Evolutionary conservation across 2,113 vertebrate genomes (phyloP).

Genomic region (Mungos mungo): DNA sequence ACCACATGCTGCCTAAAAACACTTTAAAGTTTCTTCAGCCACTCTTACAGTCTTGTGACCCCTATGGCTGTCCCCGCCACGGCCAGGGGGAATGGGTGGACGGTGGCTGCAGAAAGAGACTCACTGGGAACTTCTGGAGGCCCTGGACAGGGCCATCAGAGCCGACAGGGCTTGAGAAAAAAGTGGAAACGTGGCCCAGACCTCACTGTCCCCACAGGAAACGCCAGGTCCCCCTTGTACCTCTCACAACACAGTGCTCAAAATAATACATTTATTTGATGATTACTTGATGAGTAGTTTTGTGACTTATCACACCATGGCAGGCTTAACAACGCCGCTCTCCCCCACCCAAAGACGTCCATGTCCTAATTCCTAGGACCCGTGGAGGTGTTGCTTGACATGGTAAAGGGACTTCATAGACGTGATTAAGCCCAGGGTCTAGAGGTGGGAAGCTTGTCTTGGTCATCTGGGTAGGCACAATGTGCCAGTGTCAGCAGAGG

Average conservation of each 20-base stretch:
- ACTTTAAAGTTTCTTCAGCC: background rate
- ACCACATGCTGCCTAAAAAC: too few species aligned
- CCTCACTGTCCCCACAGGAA: too few species aligned
- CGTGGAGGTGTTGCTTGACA: too few species aligned
- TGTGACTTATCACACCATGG: background rate
- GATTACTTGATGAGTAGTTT: background rate
- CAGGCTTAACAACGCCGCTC: background rate
- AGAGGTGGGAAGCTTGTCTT: background rate
- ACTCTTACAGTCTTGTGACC: background rate
- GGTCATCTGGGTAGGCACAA: background rate
- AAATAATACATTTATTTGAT: background rate
- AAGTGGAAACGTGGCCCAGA: background rate
- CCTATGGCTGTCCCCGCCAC: background rate
- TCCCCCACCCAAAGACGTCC: background rate
- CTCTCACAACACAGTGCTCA: background rate
- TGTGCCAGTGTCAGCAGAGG: background rate
- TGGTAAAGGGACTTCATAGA: background rate
- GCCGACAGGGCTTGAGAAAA: background rate
- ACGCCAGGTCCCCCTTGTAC: background rate
- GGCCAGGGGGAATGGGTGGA: accelerated
- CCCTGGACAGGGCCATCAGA: background rate
- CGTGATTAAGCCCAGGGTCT: background rate
- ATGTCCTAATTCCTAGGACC: background rate
- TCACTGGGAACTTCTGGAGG: background rate
- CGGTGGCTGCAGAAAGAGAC: background rate